These are phyloP conservation scores for Artibeus lituratus DNA, from an alignment of 2,797 vertebrate species.

Conservation along the genomic window DNA sequence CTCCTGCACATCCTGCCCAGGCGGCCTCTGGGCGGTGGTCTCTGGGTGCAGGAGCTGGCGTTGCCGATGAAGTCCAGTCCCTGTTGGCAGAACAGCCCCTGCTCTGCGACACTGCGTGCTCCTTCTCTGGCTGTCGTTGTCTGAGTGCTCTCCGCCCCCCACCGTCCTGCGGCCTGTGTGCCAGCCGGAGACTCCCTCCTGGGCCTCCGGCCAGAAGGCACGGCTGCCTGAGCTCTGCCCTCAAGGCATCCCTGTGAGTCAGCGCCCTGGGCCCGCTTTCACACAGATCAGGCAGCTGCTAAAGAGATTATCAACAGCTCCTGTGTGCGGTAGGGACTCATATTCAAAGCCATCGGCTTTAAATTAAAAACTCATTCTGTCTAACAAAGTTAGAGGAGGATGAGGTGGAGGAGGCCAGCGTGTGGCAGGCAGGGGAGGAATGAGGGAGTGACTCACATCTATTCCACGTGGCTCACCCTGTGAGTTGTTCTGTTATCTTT, in stretches of 20 bases:
- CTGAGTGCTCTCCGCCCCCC: not conserved
- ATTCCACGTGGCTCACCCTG: accelerated
- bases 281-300: not conserved
- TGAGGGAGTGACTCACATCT: not conserved
- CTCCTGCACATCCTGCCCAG: not conserved
- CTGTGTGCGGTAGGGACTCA: not conserved
- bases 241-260: not conserved
- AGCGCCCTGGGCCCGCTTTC: not conserved
- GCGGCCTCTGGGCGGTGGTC: not conserved
- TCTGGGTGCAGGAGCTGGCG: not conserved
- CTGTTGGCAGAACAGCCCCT: not conserved
- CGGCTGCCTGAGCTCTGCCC: not conserved
- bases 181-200: no score
- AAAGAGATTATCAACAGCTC: not conserved
- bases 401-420: not conserved
- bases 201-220: not conserved
- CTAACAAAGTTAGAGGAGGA: not conserved
- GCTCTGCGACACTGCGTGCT: accelerated
- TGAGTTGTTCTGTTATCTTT: not conserved
- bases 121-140: not conserved
- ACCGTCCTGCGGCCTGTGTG: accelerated
- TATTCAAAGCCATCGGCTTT: not conserved
- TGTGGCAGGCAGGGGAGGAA: not conserved
- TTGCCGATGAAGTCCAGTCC: not conserved
- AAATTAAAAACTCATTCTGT: not conserved